Percentiles rank a stretch among this genome's conserved stretches.
These are phyloP conservation scores for Drosophila cracens DNA, from an alignment of 2,888 invertebrate species.

Conservation along the genomic window DNA sequence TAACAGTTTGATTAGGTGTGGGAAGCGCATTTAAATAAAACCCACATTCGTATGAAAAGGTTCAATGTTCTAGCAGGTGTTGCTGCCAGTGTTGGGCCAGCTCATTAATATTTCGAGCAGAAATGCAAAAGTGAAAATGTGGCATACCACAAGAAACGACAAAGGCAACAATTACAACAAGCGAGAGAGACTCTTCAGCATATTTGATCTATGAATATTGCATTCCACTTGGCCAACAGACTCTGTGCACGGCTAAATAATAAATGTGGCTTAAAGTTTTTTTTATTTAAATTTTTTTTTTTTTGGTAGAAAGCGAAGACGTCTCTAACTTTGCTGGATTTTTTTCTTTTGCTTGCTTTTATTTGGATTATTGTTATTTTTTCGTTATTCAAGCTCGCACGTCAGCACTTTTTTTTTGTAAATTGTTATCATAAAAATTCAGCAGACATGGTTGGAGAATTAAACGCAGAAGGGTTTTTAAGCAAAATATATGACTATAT, in stretches of 20 bases:
- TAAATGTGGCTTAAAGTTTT: slow-evolving; percentile 38
- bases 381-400: slow-evolving; percentile 66
- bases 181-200: slow-evolving; percentile 34
- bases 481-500: slow-evolving; percentile 67
- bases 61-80: slow-evolving; percentile 62
- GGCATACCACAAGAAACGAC: slow-evolving; percentile 64
- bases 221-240: slow-evolving; percentile 51
- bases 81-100: slow-evolving; percentile 5
- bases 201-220: slow-evolving; percentile 73
- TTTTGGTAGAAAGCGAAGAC: slow-evolving; percentile 64
- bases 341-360: slow-evolving; percentile 9
- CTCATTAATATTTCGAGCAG: slow-evolving; percentile 77
- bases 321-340: slow-evolving; percentile 17
- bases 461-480: slow-evolving; percentile 18
- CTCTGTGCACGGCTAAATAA: slow-evolving; percentile 42
- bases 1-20: slow-evolving; percentile 32
- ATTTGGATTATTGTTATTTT: slow-evolving; percentile 12
- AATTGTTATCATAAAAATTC: slow-evolving; percentile 72
- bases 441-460: slow-evolving; percentile 38
- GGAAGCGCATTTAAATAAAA: slow-evolving; percentile 40
- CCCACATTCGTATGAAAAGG: slow-evolving; percentile 16
- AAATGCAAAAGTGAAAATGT: slow-evolving; percentile 81
- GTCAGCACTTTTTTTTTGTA: slow-evolving; percentile 56
- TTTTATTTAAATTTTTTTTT: neutral
- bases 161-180: slow-evolving; percentile 38